Evolutionary conservation across 1,140 invertebrate species (phyloP), one percentile per base, ranked within the genome.

Genomic region (Eriosoma lanigerum): DNA sequence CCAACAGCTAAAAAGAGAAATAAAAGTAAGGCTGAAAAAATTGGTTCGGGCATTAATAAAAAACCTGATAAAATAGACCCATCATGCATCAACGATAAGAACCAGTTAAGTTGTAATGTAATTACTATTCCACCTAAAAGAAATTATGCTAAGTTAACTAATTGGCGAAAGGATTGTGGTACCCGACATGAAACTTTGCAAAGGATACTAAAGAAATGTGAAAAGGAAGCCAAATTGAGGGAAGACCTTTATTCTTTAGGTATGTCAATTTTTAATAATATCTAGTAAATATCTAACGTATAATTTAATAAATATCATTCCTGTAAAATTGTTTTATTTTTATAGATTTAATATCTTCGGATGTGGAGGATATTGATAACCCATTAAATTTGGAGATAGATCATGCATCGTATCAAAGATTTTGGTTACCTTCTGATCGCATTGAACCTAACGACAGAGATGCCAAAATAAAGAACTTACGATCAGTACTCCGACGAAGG

Each of bases 211-310:
- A 54, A 81, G 54, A 81, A 81, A 15, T 82, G 82, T 60, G 73
- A 82, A 58, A 68, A 84, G 19, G 66, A 83, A 58, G 68, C 83
- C 78, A 84, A 85, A 54, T 82, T 84, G 52, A 85, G 86, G 73
- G 84, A 85, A 68, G 84, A 86, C 83, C 83, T 87, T 15, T 84
- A 86, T 73, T 85, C 85, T 66, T 84, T 86, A 82, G 87, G 87
- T 88, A 83, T 48, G 12, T 60, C 1, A 26, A 75, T 26, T 50
- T 50, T 19, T 8, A 52, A 72, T 32, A n/a, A 72, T 52, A 4
- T 70, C 13, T 9, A 13, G 24, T 68, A 3, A 48, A 68, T 24
- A 48, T 46, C 10, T 46, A 68, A 38, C 15, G 38, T 52, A 26
- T 52, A 26, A 72, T 21, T n/a, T 26, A 15, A 15, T 58, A n/a